Base-by-base conservation (phyloP, 2,888 invertebrate species). In the Megamerina dolium region DNA sequence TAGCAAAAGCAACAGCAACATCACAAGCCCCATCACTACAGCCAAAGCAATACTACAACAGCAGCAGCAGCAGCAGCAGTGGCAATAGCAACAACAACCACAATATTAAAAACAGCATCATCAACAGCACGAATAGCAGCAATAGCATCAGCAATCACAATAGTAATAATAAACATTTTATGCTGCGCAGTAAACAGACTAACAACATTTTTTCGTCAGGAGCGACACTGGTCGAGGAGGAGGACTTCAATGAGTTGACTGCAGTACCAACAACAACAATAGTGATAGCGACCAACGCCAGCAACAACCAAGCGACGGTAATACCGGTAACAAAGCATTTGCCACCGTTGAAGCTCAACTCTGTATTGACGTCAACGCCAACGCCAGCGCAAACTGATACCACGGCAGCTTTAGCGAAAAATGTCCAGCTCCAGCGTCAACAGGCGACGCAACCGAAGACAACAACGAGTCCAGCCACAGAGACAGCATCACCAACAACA, bases 161-260 rank as follows among this genome's bases (percentile, higher is more conserved):
- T 58, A 57, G 54, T 49, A 55, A 45, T 48, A 51, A 21, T 44
- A 49, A 45, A 51, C 46, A 46, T 49, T 47, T 41, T 45, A 44
- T 45, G 50, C 50, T 48, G 39, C 49, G 49, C 34, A 45, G 43
- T 37, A 52, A 48, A 42, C 48, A 48, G 40, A 52, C 62, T 63
- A 66, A 64, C 30, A 63, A 53, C 61, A 61, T 64, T 64, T 67
- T 57, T 57, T 66, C 62, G 56, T 58, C 65, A 62, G 65, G 68
- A 57, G 65, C 60, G 50, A 65, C 65, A 48, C 55, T 65, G 54
- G 65, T 65, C 48, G 65, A 65, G 48, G 65, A 65, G 55, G 65
- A 65, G 56, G 65, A 65, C 51, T 65, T 65, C 45, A 65, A 60
- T 46, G 59, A 66, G 57, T 53, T 61, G 54, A 58, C 62, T 37